Base-by-base conservation (phyloP, 2,888 invertebrate species). In the Phalera bucephala region DNA sequence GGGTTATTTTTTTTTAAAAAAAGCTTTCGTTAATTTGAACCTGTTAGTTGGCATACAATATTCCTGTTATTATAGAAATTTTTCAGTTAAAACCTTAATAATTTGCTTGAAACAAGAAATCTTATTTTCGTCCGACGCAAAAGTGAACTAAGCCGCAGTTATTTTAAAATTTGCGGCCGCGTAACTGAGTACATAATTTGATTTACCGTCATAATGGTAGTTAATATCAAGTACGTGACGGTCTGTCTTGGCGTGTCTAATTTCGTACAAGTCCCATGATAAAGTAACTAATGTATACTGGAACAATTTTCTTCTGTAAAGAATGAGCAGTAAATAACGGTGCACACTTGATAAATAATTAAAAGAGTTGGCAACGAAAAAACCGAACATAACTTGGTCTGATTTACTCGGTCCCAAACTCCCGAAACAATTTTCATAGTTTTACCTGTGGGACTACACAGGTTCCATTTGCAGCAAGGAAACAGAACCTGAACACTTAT, bases 201-300 rank as follows among this genome's bases (percentile, higher is more conserved):
- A 67, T 65, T 62, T 64, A 52, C 52, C 39, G 36, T 36, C 55
- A 51, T 64, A 71, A 68, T 67, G 57, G 56, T 48, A 44, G 43
- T 63, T 64, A 47, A 50, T 63, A 77, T 68, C 66, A 52, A 68
- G 68, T 56, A 77, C 80, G 80, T 83, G 82, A 80, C 72, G 62
- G 52, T 45, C 48, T 41, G 57, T 64, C 78, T 70, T 46, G 65
- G 69, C 73, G 67, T 71, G 47, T 56, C 77, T 43, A 58, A 80
- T 73, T 55, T 52, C 42, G 52, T 62, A 67, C 72, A 75, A 70
- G 64, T 71, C 64, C 67, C 66, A 45, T 62, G 67, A 60, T 66
- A 40, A 36, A 26, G 33, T 3, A 12, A 7, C 12, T 27, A 27
- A 33, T 5, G 10, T 41, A 41, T 36, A 36, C 34, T 29, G 12